These are phyloP conservation scores for Sylvicola fuscatus DNA, from an alignment of 2,888 invertebrate species.

Conservation along the genomic window DNA sequence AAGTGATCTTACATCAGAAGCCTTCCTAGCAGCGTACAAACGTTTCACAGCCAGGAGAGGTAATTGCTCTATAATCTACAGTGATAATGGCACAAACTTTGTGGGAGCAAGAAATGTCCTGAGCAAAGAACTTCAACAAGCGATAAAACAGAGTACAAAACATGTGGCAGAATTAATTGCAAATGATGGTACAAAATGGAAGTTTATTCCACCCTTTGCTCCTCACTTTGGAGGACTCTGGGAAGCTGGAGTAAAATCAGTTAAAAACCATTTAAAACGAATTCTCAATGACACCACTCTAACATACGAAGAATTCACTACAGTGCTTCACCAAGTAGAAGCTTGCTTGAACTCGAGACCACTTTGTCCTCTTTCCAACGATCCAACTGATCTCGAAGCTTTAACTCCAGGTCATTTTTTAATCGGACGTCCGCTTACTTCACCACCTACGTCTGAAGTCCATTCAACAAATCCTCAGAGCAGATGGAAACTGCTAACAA, in stretches of 20 bases:
- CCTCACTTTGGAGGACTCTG: constrained; percentile 15
- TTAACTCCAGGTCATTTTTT: constrained; percentile 8
- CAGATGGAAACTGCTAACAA: neutral
- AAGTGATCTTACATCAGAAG: constrained; percentile 8
- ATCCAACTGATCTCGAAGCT: constrained; percentile 6
- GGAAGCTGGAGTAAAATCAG: constrained; percentile 13
- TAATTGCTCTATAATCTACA: constrained; percentile 9
- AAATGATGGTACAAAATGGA: constrained; percentile 9
- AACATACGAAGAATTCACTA: constrained; percentile 12
- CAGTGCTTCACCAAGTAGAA: constrained; percentile 11
- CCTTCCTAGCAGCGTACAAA: constrained; percentile 11
- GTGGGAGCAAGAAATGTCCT: constrained; percentile 10
- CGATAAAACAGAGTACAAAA: neutral
- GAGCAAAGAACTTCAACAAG: neutral
- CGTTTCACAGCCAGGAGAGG: constrained; percentile 13
- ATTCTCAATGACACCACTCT: constrained; percentile 10
- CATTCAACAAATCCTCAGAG: neutral
- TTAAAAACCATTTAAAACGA: constrained; percentile 12
- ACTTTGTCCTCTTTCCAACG: constrained; percentile 8
- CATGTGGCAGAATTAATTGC: neutral
- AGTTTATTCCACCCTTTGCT: constrained; percentile 13
- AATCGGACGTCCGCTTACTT: constrained; percentile 4
- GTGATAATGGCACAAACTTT: constrained; percentile 15
- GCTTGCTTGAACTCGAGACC: constrained; percentile 13
- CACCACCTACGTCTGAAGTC: constrained; percentile 5